Base-by-base conservation (phyloP, 2,113 vertebrate species). In the Nerophis ophidion region DNA sequence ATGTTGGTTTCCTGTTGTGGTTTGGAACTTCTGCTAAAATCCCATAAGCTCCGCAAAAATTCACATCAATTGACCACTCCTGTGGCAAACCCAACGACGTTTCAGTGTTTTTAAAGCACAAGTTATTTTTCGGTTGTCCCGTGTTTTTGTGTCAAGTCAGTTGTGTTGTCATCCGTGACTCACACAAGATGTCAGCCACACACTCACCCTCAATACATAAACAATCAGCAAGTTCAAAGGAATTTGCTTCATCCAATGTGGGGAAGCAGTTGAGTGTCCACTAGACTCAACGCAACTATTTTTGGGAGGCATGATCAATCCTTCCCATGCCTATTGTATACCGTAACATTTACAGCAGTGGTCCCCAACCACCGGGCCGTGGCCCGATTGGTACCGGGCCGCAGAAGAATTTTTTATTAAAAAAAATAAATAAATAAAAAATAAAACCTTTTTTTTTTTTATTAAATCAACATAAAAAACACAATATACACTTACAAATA, bases 1-100 rank as follows among this genome's bases (percentile, higher is more conserved):
- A 4, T 13, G 51, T 35, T 35, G 51, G 51, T 53, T 53, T 53
- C 51, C 51, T 36, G 33, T 53, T 36, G 33, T 53, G 51, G 51
- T 53, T 53, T 53, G 14, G 33, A 15, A 36, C 51, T 53, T 53
- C 51, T 35, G 33, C 40, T 44, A 44, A 44, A 36, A 53, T 36
- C 35, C 35, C 33, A 53, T 7, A 35, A 15, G 7, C n/a, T 8
- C 12, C 8, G 12, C 6, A 35, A 14, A 4, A 44, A 44, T 35
- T 35, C 3, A 15, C 33, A 14, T 14, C 38, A 40, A 40, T 8
- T 9, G 38, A 9, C 26, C 38, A 40, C 8, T 8, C 8, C 38
- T 40, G 38, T 9, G 8, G 10, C 38, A 40, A 40, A 40, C 40
- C 40, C 10, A 44, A 44, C 6, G 10, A 12, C 40, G 40, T 11